Percentiles rank a stretch among this genome's conserved stretches.
Evolutionary conservation across 30 jellyfish, hydroid and myxozoan species (phyloP).

Genomic region (Aurelia sp.): DNA sequence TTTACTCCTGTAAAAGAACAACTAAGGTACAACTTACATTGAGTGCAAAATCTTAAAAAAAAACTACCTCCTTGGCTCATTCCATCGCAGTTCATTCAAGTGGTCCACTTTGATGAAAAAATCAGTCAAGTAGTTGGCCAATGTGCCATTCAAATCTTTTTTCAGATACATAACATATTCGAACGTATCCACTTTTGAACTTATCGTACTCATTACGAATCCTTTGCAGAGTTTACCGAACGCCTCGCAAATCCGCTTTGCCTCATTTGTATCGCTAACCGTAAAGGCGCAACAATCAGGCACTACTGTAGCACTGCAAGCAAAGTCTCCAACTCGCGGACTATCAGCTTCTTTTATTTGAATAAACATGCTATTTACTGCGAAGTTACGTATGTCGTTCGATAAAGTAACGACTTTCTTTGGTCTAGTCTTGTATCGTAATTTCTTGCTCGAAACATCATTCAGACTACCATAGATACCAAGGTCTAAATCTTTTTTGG

Average conservation of each 20-base stretch:
- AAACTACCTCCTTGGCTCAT: conserved; percentile 28
- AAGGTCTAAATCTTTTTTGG: neutral
- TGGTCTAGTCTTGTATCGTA: neutral
- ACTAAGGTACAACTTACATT: too few species aligned
- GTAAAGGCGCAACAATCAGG: conserved; percentile 87
- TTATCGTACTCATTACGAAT: conserved; percentile 78
- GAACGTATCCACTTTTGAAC: conserved; percentile 46
- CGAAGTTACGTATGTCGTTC: conserved; percentile 48
- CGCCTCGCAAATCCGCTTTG: conserved; percentile 83
- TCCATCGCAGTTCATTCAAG: conserved; percentile 75
- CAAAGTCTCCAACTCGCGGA: conserved; percentile 80
- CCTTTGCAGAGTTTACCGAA: conserved; percentile 80
- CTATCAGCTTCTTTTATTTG: conserved; percentile 92
- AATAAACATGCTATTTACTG: conserved; percentile 62
- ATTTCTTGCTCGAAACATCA: neutral
- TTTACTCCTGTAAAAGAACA: too few species aligned
- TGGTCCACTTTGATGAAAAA: conserved; percentile 70
- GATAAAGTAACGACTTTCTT: conserved; percentile 43
- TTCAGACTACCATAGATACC: neutral
- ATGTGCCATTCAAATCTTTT: conserved; percentile 54
- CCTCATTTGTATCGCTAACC: conserved; percentile 72
- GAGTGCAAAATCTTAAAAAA: too few species aligned
- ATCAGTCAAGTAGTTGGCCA: conserved; percentile 79
- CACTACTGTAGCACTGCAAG: conserved; percentile 74
- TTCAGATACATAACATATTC: conserved; percentile 80